Conservation (phyloP, 2,888 invertebrate genomes). For the Troilus luridus region DNA sequence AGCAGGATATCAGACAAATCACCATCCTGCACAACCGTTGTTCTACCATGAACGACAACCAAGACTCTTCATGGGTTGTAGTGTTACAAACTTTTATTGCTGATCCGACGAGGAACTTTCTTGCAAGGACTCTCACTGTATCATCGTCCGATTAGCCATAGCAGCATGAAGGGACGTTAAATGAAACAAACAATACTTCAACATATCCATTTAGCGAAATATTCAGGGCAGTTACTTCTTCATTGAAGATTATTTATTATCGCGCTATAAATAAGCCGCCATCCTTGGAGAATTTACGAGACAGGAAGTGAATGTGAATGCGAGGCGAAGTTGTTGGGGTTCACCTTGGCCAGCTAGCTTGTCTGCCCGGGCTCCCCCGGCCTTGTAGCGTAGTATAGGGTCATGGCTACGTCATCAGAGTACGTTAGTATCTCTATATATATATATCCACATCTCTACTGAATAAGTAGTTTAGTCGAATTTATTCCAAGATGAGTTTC, state of each 20-base stretch:
- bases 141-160: too few species aligned
- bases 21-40: too few species aligned
- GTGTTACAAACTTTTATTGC: too few species aligned
- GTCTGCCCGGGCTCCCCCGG: background rate
- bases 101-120: too few species aligned
- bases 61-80: too few species aligned
- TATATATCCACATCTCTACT: too few species aligned
- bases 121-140: too few species aligned
- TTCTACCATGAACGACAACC: too few species aligned
- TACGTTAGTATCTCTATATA: too few species aligned
- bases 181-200: background rate
- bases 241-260: background rate
- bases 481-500: too few species aligned
- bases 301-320: slow-evolving; percentile 3
- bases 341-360: background rate
- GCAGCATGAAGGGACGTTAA: background rate
- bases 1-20: too few species aligned
- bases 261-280: background rate
- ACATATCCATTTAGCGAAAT: background rate
- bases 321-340: background rate
- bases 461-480: too few species aligned
- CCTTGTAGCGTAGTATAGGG: background rate
- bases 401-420: background rate
- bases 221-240: background rate
- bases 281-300: background rate